Evolutionary conservation across 2,888 invertebrate species (phyloP), one percentile per base, ranked within the genome.

Genomic region (Schizaphis graminum): DNA sequence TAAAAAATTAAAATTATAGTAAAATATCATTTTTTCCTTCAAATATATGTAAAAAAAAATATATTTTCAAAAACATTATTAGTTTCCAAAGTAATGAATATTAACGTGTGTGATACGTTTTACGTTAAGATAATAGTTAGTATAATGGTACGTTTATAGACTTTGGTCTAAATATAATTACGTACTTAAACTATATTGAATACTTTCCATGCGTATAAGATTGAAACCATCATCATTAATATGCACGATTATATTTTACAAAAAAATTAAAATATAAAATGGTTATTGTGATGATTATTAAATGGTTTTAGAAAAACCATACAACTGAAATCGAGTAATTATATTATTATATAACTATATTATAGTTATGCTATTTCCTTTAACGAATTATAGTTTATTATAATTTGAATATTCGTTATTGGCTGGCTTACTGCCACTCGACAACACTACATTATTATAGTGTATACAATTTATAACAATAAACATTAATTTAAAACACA

Each of bases 401-500:
- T 21, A 77, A 35, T 77, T 77, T 77, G 35, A 35, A 77, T 77
- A 77, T 21, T 77, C 77, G 35, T 77, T 77, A 77, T 77, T 77
- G 35, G 35, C 77, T 8, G 35, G 53, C 21, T 53, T 53, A 53
- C 53, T 53, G 53, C 77, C 77, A 77, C 77, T 77, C 77, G 77
- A 77, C 21, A 77, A 77, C 77, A 35, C 35, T 35, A 3, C 8
- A 77, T 21, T 77, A 57, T 16, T 77, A 77, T 35, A 77, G 35
- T 35, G 21, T 35, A 77, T 77, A 77, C 77, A 77, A 77, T 77
- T 77, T 77, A 77, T 77, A 77, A 77, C 77, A 77, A 77, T 77
- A 35, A 77, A 77, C 35, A 77, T 77, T 77, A 77, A 77, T 77
- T 77, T 77, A 77, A 77, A 77, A 77, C 77, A 77, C 77, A 77